Evolutionary conservation across 2,113 vertebrate species (phyloP).

Genomic region (Dipodomys ordii): DNA sequence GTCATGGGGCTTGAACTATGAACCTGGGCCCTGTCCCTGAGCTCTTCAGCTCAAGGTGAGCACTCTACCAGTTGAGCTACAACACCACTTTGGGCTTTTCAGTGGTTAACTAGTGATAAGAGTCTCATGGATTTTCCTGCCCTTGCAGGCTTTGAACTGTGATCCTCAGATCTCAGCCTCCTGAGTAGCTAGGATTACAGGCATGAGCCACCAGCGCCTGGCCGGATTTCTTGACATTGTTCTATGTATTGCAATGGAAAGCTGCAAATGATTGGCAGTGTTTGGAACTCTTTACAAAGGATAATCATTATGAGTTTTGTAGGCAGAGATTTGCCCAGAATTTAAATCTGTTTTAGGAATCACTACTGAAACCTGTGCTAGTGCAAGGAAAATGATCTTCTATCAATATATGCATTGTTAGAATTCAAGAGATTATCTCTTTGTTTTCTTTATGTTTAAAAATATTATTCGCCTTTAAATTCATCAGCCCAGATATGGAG

Average conservation of each 20-base stretch:
- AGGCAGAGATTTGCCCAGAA: background rate
- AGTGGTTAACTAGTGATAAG: too few species aligned
- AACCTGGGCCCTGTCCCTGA: too few species aligned
- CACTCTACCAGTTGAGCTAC: too few species aligned
- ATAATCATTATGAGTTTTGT: background rate
- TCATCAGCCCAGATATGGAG: background rate
- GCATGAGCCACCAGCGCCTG: too few species aligned
- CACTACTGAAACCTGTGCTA: background rate
- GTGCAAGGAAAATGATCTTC: background rate
- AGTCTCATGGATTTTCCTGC: too few species aligned
- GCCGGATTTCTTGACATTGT: background rate
- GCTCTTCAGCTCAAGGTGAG: too few species aligned
- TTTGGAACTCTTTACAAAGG: background rate
- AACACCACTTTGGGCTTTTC: too few species aligned
- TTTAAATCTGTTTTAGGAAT: conserved; percentile 11
- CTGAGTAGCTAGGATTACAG: too few species aligned
- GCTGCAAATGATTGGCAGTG: background rate
- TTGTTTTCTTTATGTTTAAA: background rate
- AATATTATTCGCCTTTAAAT: background rate
- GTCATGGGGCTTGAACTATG: too few species aligned
- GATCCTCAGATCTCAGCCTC: too few species aligned
- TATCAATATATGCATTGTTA: background rate
- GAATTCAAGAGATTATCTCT: background rate
- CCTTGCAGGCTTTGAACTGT: too few species aligned
- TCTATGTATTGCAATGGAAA: background rate